A percentile compares a stretch with the other conserved stretches of the same genome.
Evolutionary conservation across 2,797 vertebrate species (phyloP).

Genomic region (Clarias laeviceps): DNA sequence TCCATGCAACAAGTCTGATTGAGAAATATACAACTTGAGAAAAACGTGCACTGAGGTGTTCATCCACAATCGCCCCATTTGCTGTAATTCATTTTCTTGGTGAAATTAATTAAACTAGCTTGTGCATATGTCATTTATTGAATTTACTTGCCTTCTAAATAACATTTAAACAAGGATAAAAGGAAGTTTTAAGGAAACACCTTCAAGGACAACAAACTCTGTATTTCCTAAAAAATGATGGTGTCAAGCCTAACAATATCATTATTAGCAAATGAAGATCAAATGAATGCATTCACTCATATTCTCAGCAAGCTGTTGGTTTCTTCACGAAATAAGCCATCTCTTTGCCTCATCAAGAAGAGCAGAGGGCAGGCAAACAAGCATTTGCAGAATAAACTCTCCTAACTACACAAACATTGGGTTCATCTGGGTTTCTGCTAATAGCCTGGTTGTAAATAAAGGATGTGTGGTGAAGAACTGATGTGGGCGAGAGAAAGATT

Average conservation of each 20-base stretch:
- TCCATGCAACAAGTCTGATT: constrained; percentile 32
- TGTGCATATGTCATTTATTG: not conserved
- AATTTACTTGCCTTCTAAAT: constrained; percentile 16
- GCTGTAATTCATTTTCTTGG: constrained; percentile 12
- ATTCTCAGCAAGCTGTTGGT: constrained; percentile 38
- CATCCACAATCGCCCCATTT: constrained; percentile 29
- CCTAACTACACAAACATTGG: constrained; percentile 42
- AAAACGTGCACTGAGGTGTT: constrained; percentile 16
- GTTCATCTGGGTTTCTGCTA: constrained; percentile 49
- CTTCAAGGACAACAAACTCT: not conserved
- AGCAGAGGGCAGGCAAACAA: constrained; percentile 35
- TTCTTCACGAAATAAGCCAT: constrained; percentile 39
- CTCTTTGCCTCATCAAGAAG: constrained; percentile 43
- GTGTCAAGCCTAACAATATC: constrained; percentile 40
- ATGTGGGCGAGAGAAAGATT: constrained; percentile 15
- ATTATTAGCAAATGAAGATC: constrained; percentile 41
- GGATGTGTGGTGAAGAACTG: constrained; percentile 24
- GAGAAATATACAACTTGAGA: constrained; percentile 1
- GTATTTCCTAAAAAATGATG: constrained; percentile 22
- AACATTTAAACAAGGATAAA: not conserved
- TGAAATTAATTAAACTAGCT: constrained; percentile 27
- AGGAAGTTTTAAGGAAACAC: not conserved
- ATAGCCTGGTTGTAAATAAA: constrained; percentile 51
- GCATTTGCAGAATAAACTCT: constrained; percentile 53
- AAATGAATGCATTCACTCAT: constrained; percentile 18